Evolutionary conservation across 2,797 vertebrate species (phyloP).

Genomic region (Acipenser transmontanus): DNA sequence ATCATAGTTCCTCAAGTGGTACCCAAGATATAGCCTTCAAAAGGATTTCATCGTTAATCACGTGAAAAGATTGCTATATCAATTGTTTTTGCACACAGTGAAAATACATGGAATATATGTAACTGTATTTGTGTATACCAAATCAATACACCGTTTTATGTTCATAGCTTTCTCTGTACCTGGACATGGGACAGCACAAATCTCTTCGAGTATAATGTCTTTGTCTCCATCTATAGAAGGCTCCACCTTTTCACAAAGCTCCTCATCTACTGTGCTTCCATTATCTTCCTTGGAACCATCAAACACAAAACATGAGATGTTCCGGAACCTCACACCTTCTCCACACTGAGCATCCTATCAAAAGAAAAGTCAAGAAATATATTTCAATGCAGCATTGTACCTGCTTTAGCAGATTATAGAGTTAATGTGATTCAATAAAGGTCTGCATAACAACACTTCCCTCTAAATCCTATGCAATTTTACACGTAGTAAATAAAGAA

Average conservation of each 20-base stretch:
- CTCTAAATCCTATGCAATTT: too few relatives aligned
- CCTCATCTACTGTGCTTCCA: conserved; percentile 80
- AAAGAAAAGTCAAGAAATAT: conserved; percentile 24
- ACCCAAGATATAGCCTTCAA: too few relatives aligned
- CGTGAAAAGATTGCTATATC: too few relatives aligned
- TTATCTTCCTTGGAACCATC: conserved; percentile 69
- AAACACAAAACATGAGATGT: conserved; percentile 86
- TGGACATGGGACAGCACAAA: conserved; percentile 86
- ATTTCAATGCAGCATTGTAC: neutral
- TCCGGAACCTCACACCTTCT: conserved; percentile 77
- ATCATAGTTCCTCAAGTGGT: too few relatives aligned
- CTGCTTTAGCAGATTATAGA: neutral
- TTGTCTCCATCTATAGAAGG: conserved; percentile 66
- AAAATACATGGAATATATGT: too few relatives aligned
- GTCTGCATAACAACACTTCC: too few relatives aligned
- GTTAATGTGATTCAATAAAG: too few relatives aligned
- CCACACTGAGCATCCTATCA: conserved; percentile 86
- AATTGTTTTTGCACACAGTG: too few relatives aligned
- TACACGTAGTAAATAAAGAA: too few relatives aligned
- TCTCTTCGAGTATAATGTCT: conserved; percentile 72
- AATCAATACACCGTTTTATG: too few relatives aligned
- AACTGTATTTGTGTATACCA: neutral
- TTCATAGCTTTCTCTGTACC: conserved; percentile 52
- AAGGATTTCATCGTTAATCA: too few relatives aligned
- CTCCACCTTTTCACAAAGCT: conserved; percentile 79